Conservation (phyloP, 2,888 invertebrate species). For the Synanthedon tipuliformis region DNA sequence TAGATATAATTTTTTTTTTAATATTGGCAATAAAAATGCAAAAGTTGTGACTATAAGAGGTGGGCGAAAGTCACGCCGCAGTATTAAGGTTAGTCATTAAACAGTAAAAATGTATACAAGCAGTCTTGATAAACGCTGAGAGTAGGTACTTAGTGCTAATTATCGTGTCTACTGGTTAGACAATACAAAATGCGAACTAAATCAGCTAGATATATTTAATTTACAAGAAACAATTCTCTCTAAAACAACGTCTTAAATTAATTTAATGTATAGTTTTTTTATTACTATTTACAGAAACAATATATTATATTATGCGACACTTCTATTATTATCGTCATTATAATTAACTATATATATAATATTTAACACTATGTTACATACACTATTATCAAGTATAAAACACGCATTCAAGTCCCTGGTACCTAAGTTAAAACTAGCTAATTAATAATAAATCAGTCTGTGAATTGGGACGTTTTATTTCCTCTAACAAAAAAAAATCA, state of each 20-base stretch:
- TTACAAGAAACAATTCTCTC: conserved; percentile 64
- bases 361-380: conserved; percentile 58
- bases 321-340: conserved; percentile 61
- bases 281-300: conserved; percentile 61
- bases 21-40: conserved; percentile 66
- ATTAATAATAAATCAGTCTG: conserved; percentile 68
- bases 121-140: conserved; percentile 70
- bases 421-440: conserved; percentile 47
- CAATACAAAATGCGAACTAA: conserved; percentile 68
- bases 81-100: conserved; percentile 41
- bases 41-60: conserved; percentile 63
- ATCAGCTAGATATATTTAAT: conserved; percentile 62
- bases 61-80: conserved; percentile 30
- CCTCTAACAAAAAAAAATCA: conserved; percentile 63
- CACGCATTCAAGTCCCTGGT: conserved; percentile 67
- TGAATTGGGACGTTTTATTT: conserved; percentile 69
- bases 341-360: conserved; percentile 43
- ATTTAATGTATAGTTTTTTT: conserved; percentile 43
- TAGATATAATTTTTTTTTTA: conserved; percentile 36
- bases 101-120: conserved; percentile 65
- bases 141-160: conserved; percentile 65
- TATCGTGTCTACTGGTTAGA: conserved; percentile 45
- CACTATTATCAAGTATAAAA: conserved; percentile 65
- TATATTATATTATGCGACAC: conserved; percentile 68
- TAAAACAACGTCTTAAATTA: conserved; percentile 53